A percentile compares a stretch with the other conserved stretches of the same genome.
Conservation (phyloP, 2,797 vertebrate genomes). For the Menidia menidia region DNA sequence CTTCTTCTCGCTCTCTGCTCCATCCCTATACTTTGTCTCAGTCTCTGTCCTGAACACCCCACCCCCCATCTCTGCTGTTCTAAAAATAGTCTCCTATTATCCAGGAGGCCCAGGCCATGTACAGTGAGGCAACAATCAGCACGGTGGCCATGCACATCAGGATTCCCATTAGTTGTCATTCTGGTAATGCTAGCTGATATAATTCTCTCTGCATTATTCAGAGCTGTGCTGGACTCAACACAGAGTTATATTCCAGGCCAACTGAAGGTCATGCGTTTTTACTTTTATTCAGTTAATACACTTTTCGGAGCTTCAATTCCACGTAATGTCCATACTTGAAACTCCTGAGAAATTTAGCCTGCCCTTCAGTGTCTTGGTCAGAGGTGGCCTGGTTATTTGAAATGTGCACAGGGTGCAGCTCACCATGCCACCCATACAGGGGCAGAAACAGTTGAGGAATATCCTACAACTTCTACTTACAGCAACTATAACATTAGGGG, state of each 20-base stretch:
- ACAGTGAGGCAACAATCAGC: conserved; percentile 82
- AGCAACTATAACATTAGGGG: conserved; percentile 6
- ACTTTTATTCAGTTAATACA: conserved; percentile 25
- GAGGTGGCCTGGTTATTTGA: conserved; percentile 17
- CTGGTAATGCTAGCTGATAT: conserved; percentile 66
- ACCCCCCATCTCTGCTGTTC: conserved; percentile 45
- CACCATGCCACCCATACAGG: neutral
- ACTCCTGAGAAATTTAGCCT: conserved; percentile 8
- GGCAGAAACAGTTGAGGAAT: neutral
- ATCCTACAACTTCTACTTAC: neutral
- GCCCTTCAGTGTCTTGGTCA: conserved; percentile 15
- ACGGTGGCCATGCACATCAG: conserved; percentile 77
- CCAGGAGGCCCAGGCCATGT: conserved; percentile 73
- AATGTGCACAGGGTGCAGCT: conserved; percentile 32
- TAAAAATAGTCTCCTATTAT: conserved; percentile 85
- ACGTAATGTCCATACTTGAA: conserved; percentile 15
- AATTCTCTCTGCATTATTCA: conserved; percentile 65
- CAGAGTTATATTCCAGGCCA: conserved; percentile 49
- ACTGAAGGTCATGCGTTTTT: conserved; percentile 39
- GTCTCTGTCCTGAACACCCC: conserved; percentile 23
- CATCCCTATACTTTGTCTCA: conserved; percentile 61
- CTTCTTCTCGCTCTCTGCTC: conserved; percentile 53
- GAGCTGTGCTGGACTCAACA: conserved; percentile 50
- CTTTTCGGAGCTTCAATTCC: conserved; percentile 21
- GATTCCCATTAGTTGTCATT: conserved; percentile 83